Evolutionary conservation across 1,140 invertebrate species (phyloP).

Genomic region (Camponotus pennsylvanicus): DNA sequence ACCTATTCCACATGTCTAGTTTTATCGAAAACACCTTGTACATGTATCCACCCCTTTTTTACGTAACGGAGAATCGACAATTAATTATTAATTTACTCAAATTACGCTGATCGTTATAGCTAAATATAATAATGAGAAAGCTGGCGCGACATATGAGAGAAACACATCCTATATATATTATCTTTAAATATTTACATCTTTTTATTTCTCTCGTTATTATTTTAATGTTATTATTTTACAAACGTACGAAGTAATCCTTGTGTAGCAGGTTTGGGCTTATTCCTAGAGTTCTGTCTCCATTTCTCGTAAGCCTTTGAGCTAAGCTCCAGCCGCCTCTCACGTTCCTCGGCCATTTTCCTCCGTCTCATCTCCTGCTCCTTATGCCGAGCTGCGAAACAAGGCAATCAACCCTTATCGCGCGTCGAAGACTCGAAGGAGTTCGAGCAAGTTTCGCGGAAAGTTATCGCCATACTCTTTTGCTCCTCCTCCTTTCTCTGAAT

Average conservation of each 20-base stretch:
- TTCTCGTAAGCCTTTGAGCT: conserved; percentile 80
- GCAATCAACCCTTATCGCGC: conserved; percentile 12
- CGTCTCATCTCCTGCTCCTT: conserved; percentile 72
- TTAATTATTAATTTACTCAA: no score
- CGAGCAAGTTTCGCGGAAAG: background rate
- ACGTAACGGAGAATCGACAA: background rate
- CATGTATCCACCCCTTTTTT: background rate
- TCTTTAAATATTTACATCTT: no score
- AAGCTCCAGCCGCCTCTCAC: conserved; percentile 74
- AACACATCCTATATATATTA: no score
- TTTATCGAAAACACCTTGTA: no score
- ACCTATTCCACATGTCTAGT: no score
- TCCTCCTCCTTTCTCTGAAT: conserved; percentile 77
- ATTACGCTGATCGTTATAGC: no score
- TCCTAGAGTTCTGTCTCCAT: conserved; percentile 81
- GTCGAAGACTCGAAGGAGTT: background rate
- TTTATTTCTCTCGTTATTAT: background rate
- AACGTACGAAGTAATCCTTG: conserved; percentile 83
- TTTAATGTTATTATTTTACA: background rate
- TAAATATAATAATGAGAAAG: no score
- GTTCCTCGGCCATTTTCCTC: conserved; percentile 70
- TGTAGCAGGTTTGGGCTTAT: conserved; percentile 81
- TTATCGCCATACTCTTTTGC: conserved; percentile 73
- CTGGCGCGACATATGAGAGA: no score
- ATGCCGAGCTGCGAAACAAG: conserved; percentile 36